phyloP scores from a whole-genome alignment of 2,888 invertebrate genomes.

The Augiades crinisus region DNA sequence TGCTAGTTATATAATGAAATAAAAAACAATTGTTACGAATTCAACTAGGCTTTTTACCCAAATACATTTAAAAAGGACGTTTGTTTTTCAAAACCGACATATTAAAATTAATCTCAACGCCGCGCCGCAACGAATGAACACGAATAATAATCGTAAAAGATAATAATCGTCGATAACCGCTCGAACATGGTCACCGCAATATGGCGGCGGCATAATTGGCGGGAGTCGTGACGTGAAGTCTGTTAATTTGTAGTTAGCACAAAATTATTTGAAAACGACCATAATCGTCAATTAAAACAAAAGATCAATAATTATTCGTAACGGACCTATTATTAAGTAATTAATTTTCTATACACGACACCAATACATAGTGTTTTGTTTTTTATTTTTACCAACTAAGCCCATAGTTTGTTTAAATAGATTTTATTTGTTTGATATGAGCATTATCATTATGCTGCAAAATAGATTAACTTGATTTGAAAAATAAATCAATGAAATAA shows the following conservation, averaged over 20 bases:
- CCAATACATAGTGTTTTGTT: no score
- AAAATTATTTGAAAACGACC: conserved; percentile 32
- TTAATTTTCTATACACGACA: no score
- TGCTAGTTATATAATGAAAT: no score
- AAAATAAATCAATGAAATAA: no score
- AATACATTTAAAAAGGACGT: not conserved
- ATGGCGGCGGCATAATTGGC: conserved; percentile 37
- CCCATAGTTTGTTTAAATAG: no score
- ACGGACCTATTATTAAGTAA: no score
- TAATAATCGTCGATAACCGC: conserved; percentile 40
- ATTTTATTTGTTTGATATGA: no score
- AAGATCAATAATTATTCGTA: no score
- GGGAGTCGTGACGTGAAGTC: conserved; percentile 33
- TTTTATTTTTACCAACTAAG: no score
- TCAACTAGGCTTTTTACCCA: conserved; percentile 7
- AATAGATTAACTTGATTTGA: no score
- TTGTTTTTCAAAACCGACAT: not conserved
- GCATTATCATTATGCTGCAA: no score
- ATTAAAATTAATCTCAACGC: conserved; percentile 1
- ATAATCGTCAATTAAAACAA: conserved; percentile 24
- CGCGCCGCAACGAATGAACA: conserved; percentile 29
- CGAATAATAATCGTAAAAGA: conserved; percentile 43
- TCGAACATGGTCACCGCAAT: conserved; percentile 28
- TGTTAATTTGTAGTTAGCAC: conserved; percentile 36
- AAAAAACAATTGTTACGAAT: no score